These are phyloP conservation scores for Monochamus alternatus DNA, from an alignment of 2,888 invertebrate genomes.

Conservation along the genomic window DNA sequence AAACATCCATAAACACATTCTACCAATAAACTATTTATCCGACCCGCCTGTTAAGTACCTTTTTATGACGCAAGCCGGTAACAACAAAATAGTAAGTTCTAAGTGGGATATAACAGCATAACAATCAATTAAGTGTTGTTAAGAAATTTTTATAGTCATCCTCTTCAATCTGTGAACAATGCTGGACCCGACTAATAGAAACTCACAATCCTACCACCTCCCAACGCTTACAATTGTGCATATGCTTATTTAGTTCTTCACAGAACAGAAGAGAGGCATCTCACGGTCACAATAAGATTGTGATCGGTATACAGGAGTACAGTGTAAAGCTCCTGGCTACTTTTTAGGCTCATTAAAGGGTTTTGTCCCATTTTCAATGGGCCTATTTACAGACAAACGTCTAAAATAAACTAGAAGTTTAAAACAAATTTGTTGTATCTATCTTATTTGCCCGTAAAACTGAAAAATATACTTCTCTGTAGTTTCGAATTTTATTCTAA, in stretches of 20 bases:
- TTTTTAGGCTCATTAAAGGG: not conserved
- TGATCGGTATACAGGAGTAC: not conserved
- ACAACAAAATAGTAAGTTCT: conserved; percentile 32
- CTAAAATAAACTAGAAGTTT: no score
- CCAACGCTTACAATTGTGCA: conserved; percentile 31
- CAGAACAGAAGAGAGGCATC: conserved; percentile 19
- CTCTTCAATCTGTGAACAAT: conserved; percentile 57
- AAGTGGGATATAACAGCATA: conserved; percentile 49
- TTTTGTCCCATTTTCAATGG: no score
- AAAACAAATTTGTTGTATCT: no score
- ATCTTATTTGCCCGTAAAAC: no score
- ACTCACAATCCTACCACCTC: conserved; percentile 43
- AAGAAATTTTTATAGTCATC: conserved; percentile 56
- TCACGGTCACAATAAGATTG: conserved; percentile 27
- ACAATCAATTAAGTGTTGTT: conserved; percentile 55
- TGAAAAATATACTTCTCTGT: no score
- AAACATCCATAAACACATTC: conserved; percentile 19
- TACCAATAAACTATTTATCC: conserved; percentile 30
- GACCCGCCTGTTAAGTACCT: conserved; percentile 24
- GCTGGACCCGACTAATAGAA: conserved; percentile 52
- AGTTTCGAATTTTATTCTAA: no score
- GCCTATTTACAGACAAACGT: no score
- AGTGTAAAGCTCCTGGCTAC: not conserved
- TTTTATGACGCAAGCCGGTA: conserved; percentile 25
- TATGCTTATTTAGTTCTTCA: conserved; percentile 14